Conservation (phyloP, 2,113 vertebrate species). For the Azemiops feae region DNA sequence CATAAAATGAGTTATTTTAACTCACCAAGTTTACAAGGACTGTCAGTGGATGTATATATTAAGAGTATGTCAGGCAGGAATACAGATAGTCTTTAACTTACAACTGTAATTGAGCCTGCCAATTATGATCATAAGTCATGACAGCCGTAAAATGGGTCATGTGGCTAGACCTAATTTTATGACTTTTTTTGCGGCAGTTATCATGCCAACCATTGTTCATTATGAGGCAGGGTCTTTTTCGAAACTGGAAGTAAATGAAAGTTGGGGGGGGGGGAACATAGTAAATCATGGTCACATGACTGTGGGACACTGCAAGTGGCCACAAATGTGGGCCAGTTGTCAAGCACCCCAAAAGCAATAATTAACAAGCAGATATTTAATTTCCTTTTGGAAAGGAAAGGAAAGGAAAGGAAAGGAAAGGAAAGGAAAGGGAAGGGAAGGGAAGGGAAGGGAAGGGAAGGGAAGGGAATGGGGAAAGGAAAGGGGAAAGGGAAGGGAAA, state of each 20-base stretch:
- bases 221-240: background rate
- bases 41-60: background rate
- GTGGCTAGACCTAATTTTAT: background rate
- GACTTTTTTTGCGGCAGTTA: background rate
- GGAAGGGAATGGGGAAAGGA: background rate
- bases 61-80: background rate
- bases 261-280: background rate
- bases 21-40: background rate
- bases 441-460: background rate
- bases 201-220: background rate
- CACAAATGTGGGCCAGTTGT: background rate
- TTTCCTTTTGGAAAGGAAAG: background rate
- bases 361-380: background rate
- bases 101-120: background rate
- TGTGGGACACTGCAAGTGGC: background rate
- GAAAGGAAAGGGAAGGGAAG: background rate
- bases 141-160: background rate
- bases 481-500: background rate
- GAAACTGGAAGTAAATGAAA: background rate
- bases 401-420: background rate
- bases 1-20: background rate
- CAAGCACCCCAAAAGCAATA: no score
- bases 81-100: background rate
- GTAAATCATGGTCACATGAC: background rate
- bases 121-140: background rate